Conservation (phyloP, 2,797 vertebrate genomes). For the Acanthornis magna region DNA sequence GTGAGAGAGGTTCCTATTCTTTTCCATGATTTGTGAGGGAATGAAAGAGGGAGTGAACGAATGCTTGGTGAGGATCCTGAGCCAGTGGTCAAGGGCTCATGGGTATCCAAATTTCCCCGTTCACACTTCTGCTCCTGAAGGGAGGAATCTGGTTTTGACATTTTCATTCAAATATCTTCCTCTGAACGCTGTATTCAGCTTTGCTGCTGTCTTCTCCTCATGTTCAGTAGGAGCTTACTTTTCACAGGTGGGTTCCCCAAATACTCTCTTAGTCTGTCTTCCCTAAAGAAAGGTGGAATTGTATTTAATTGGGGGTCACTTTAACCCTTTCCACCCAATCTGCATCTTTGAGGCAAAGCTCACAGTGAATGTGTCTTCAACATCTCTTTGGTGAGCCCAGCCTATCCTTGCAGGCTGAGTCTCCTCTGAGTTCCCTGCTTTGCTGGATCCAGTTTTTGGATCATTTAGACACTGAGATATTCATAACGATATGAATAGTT, state of each 20-base stretch:
- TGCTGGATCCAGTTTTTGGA: background rate
- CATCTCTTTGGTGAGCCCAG: background rate
- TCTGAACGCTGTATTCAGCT: background rate
- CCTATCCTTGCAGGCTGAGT: background rate
- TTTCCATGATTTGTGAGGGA: background rate
- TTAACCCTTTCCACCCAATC: accelerated
- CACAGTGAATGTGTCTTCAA: background rate
- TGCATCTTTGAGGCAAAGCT: background rate
- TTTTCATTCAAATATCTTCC: background rate
- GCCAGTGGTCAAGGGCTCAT: background rate
- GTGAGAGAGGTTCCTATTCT: background rate
- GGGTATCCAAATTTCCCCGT: background rate
- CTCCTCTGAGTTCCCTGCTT: background rate
- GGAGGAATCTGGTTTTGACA: background rate
- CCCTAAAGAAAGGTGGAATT: background rate
- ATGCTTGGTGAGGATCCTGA: background rate
- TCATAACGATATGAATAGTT: background rate
- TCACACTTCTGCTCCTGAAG: background rate
- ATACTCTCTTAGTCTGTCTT: background rate
- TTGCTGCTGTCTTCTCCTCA: background rate
- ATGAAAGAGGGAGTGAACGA: background rate
- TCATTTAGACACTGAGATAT: background rate
- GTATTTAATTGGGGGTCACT: background rate
- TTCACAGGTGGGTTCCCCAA: background rate
- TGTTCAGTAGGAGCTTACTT: background rate